These are phyloP conservation scores for Globia sparganii DNA, from an alignment of 2,888 invertebrate genomes.

Conservation along the genomic window DNA sequence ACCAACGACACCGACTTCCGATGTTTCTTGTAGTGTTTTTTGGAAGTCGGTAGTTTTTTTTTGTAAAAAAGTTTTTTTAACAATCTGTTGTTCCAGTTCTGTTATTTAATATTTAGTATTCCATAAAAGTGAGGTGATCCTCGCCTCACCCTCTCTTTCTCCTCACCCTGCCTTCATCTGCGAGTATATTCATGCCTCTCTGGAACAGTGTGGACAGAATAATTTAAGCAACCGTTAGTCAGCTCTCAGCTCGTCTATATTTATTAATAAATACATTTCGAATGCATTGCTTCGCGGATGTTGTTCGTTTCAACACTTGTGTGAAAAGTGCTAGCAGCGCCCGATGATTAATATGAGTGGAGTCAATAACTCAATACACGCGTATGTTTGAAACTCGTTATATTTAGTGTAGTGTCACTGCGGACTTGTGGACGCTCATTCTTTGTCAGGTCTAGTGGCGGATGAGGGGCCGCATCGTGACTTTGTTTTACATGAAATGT, in stretches of 20 bases:
- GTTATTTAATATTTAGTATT: conserved; percentile 1
- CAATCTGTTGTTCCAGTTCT: neutral
- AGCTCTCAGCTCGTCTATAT: conserved; percentile 46
- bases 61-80: too few relatives aligned
- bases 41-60: too few relatives aligned
- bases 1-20: too few relatives aligned
- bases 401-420: conserved; percentile 5
- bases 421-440: neutral
- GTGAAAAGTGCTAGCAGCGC: conserved; percentile 42
- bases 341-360: conserved; percentile 39
- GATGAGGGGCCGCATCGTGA: conserved; percentile 3
- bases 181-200: conserved; percentile 10
- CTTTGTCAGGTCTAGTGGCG: conserved; percentile 8
- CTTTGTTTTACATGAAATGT: conserved; percentile 9
- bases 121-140: neutral
- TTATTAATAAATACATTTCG: conserved; percentile 51
- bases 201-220: conserved; percentile 41
- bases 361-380: conserved; percentile 36
- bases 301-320: conserved; percentile 50
- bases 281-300: conserved; percentile 46
- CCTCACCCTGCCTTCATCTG: neutral
- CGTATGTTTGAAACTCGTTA: conserved; percentile 2
- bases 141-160: neutral
- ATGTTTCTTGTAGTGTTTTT: too few relatives aligned
- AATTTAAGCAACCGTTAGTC: conserved; percentile 35